Percentiles rank a stretch among this genome's conserved stretches.
phyloP scores from a whole-genome alignment of 1,140 invertebrate species.

The Lycorma delicatula region DNA sequence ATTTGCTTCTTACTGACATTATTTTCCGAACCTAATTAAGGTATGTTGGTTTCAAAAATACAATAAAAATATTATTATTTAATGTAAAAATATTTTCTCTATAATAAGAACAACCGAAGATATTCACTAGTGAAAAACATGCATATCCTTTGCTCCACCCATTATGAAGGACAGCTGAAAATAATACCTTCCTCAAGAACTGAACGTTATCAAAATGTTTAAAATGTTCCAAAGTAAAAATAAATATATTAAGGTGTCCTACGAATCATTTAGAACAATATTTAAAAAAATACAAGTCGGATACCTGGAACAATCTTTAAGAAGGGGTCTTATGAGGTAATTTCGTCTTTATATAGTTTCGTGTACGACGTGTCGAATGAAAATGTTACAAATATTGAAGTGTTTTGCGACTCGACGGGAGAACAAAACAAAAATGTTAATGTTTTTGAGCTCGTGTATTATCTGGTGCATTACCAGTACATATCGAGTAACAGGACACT shows the following conservation, averaged over 20 bases:
- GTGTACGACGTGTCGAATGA: neutral
- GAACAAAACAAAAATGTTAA: slow-evolving; percentile 24
- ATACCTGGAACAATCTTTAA: slow-evolving; percentile 18
- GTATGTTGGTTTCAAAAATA: no score
- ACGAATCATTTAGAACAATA: slow-evolving; percentile 2
- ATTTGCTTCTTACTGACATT: no score
- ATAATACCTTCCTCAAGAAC: slow-evolving; percentile 16
- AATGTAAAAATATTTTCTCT: no score
- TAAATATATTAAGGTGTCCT: slow-evolving; percentile 4
- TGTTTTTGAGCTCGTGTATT: slow-evolving; percentile 13
- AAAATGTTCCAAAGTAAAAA: slow-evolving; percentile 15
- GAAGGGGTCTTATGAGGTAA: slow-evolving; percentile 17
- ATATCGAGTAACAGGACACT: slow-evolving; percentile 5
- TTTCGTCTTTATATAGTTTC: slow-evolving; percentile 11
- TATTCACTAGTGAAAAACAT: no score
- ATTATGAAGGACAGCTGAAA: slow-evolving; percentile 18
- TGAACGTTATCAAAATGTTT: slow-evolving; percentile 22
- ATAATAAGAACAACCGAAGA: no score
- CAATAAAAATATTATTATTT: no score
- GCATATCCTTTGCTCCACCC: no score
- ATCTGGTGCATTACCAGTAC: slow-evolving; percentile 1
- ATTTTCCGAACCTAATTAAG: no score
- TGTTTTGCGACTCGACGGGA: slow-evolving; percentile 23
- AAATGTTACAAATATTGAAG: slow-evolving; percentile 5
- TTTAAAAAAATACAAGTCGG: neutral